Base-by-base conservation (phyloP, 2,113 vertebrate species). In the Malurus melanocephalus region DNA sequence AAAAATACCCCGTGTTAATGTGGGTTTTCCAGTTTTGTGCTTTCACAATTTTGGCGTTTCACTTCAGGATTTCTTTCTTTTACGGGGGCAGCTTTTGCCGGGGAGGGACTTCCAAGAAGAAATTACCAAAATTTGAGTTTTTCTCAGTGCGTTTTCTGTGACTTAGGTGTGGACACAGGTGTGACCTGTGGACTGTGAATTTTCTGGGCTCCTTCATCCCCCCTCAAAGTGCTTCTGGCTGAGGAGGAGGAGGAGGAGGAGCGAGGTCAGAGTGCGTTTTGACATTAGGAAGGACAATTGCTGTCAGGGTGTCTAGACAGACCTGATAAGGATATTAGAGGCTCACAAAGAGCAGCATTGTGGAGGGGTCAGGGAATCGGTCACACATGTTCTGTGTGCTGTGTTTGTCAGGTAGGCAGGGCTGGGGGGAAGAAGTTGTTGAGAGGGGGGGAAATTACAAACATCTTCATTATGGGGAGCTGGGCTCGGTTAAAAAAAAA, bases 321-420 rank as follows among this genome's bases (percentile, higher is more conserved):
- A 96, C 93, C 96, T 97, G 97, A 97, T 96, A 95, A 96, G 97
- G 97, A 96, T 97, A 96, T 97, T 96, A 96, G 82, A 80, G 75
- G 72, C 75, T 87, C 17, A 97, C 97, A 98, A 97, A 97, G 96
- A 53, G 21, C 35, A 56, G 84, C 95, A 97, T 97, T 98, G 97
- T 98, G 30, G 20, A 40, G 80, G 89, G 96, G 97, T 96, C 96
- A 94, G 96, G 96, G 96, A 97, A 96, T 90, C 20, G 79, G 97
- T 96, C 97, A 96, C 66, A 86, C 45, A n/a, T 11, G 32, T 66
- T 93, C 17, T 16, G 33, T 13, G 15, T 2, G 14, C 86, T 90
- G 0, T 86, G 30, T 89, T 79, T 94, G 96, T 96, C 95, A 97
- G 97, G 96, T 97, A 93, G 27, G 42, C 46, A 28, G 82, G 92